Evolutionary conservation across 2,113 vertebrate genomes (phyloP), one percentile per base, ranked within the genome.

Genomic region (Amblyornis subalaris): DNA sequence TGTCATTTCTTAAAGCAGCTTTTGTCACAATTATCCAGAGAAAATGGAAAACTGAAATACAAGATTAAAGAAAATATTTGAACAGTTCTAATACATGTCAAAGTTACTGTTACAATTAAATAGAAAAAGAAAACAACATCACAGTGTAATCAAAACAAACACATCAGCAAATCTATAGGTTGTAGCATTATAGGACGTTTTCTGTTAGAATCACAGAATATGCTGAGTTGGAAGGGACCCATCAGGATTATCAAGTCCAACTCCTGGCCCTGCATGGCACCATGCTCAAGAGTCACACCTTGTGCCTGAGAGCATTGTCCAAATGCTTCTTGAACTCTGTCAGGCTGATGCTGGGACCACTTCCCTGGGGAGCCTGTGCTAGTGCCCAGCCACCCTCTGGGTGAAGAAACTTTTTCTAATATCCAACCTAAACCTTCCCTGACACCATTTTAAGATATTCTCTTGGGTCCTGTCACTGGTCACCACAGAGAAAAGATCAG

Each of bases 381-480:
- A 47, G 5, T 8, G 8, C 6, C 28, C 19, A 61, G 0, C 0
- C 12, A 45, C 4, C 7, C 15, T 38, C 23, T 47, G 10, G 6
- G 8, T 1, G 23, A 53, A 86, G 12, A 53, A 29, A 0, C 8
- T 35, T 61, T 53, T 1, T 1, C 10, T 51, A 1, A 26, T 45
- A 45, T 19, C 6, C 4, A 60, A 1, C 3, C 26, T 69, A 45
- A 61, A 28, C 3, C 14, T 16, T 3, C 5, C 18, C 33, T 20
- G 24, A 47, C 15, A 38, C 47, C n/a, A 0, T 9, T 77, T 36
- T 45, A 76, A 22, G 9, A 31, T 18, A 17, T 75, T 51, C 26
- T 21, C 22, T 26, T 0, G 0, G 18, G 2, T 58, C 2, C 21
- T 67, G 31, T 58, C 21, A 9, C 10, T 51, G 47, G 10, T 25